A percentile compares a stretch with the other conserved stretches of the same genome.
Conservation (phyloP, 1,140 invertebrate species). For the Protaetia brevitarsis region DNA sequence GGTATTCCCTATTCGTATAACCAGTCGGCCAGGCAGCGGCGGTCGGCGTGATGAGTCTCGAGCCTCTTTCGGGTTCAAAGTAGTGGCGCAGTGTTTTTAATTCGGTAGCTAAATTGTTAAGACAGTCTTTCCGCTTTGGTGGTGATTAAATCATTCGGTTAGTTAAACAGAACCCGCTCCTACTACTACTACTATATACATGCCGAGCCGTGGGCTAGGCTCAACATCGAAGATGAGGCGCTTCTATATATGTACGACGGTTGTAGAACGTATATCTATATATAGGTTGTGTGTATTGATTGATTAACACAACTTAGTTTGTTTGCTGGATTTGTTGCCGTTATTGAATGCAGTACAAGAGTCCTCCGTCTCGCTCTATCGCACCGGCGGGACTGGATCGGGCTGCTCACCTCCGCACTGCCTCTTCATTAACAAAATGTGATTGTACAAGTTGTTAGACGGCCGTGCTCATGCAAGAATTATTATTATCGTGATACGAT, state of each 20-base stretch:
- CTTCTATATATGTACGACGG: not conserved
- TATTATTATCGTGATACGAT: not conserved
- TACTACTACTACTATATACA: constrained; percentile 18
- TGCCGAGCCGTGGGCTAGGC: constrained; percentile 25
- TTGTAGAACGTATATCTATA: constrained; percentile 8
- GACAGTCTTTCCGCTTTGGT: constrained; percentile 34
- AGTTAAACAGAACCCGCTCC: constrained; percentile 31
- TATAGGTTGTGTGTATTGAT: constrained; percentile 27
- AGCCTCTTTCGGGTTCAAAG: constrained; percentile 19
- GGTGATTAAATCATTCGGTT: constrained; percentile 36
- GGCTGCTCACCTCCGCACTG: not conserved
- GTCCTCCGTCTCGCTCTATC: not conserved
- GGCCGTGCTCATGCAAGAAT: not conserved
- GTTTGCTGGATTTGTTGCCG: constrained; percentile 12
- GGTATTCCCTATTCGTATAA: too few relatives aligned
- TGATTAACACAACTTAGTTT: constrained; percentile 29
- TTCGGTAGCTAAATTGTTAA: constrained; percentile 37
- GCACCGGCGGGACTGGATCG: not conserved
- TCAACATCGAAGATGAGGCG: not conserved
- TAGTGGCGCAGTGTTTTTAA: constrained; percentile 29
- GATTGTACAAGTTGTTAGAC: constrained; percentile 15
- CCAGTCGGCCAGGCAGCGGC: not conserved
- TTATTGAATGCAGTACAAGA: constrained; percentile 12
- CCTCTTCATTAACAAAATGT: constrained; percentile 6
- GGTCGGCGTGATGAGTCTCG: constrained; percentile 8